A percentile compares a stretch with the other conserved stretches of the same genome.
phyloP scores from a whole-genome alignment of 30 jellyfish, hydroid and myxozoan species.

The Hydractinia echinata region DNA sequence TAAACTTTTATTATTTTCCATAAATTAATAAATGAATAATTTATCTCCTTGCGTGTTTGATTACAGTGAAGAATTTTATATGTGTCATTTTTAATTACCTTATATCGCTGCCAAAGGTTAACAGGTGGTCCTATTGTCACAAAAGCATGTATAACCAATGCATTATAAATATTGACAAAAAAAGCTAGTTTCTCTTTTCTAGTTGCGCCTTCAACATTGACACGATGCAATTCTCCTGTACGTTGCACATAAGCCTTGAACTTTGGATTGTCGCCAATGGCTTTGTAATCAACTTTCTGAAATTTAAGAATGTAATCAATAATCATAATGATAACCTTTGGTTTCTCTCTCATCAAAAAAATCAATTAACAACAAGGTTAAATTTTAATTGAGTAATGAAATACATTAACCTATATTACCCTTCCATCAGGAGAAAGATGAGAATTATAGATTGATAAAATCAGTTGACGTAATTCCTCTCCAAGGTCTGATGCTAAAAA shows the following conservation, averaged over 20 bases:
- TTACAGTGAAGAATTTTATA: too few species aligned
- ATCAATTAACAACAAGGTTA: too few species aligned
- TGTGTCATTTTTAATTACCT: conserved; percentile 26
- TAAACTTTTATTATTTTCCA: too few species aligned
- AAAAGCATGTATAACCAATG: conserved; percentile 82
- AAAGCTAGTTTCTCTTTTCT: conserved; percentile 78
- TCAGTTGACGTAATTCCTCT: conserved; percentile 69
- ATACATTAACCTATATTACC: conserved; percentile 15
- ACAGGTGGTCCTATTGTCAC: conserved; percentile 82
- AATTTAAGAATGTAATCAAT: neutral
- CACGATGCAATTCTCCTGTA: conserved; percentile 85
- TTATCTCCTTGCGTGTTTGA: too few species aligned
- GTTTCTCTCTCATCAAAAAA: too few species aligned
- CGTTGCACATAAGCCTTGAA: conserved; percentile 63
- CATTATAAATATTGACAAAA: conserved; percentile 72
- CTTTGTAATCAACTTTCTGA: conserved; percentile 77
- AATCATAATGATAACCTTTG: too few species aligned
- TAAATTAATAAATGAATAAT: too few species aligned
- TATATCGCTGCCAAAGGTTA: conserved; percentile 81
- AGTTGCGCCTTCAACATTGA: conserved; percentile 42
- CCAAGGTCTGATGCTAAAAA: conserved; percentile 75
- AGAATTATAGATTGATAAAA: conserved; percentile 49
- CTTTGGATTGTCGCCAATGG: conserved; percentile 51
- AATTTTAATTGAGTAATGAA: too few species aligned
- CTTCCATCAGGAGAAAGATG: conserved; percentile 73